Evolutionary conservation across 2,113 vertebrate genomes (phyloP), one percentile per base, ranked within the genome.

Genomic region (Vidua chalybeata): DNA sequence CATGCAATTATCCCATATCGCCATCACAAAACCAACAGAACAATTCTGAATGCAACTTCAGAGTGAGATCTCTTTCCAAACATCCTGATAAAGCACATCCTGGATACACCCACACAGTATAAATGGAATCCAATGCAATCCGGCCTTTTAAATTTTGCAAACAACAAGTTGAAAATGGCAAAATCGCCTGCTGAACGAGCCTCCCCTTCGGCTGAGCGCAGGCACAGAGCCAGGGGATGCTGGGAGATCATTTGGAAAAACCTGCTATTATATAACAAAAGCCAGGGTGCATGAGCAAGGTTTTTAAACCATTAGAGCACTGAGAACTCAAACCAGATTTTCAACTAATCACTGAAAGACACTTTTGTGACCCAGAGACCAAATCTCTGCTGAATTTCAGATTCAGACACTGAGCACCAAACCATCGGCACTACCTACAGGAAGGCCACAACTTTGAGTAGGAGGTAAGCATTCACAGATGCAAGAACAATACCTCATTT

Each of bases 281-380:
- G 64, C 79, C 94, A 82, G 80, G 9, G 66, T 92, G 77, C 46
- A 55, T 23, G 77, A 95, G 69, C 80, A 91, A 95, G 86, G 84
- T 89, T 92, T 93, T 93, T 54, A 95, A 96, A 89, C 69, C 66
- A 79, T 90, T 92, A 93, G 69, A 90, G 67, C 90, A 62, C 90
- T 66, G 88, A 83, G 90, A 96, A 96, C 80, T 94, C 96, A 94
- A 96, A 96, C 27, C 93, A 97, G 92, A 96, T 95, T 97, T 95
- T 78, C 83, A 90, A 58, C 92, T 93, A 75, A 94, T 78, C 90
- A 66, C 69, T n/a, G 46, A 72, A 90, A 93, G 92, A 73, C 80
- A 75, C 73, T 94, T 87, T 56, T 92, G 66, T 1, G 0, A 92
- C 56, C 82, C 22, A 37, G 83, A 83, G 76, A 93, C 69, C 66